phyloP scores from a whole-genome alignment of 2,888 invertebrate species.

The Parnassius orleans region DNA sequence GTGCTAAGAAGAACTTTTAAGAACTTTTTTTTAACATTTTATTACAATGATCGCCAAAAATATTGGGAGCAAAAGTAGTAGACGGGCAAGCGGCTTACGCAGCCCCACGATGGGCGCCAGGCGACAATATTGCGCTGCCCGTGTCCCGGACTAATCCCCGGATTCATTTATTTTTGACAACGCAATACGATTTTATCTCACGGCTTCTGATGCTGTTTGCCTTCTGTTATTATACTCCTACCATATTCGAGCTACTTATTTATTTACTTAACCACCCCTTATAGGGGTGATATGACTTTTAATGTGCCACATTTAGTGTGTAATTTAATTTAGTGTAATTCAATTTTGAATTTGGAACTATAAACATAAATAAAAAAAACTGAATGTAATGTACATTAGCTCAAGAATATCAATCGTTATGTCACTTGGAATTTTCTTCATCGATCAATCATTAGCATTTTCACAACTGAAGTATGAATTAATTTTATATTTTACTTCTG shows the following conservation, averaged over 20 bases:
- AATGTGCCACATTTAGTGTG: conserved; percentile 68
- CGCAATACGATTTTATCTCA: conserved; percentile 81
- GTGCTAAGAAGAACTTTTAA: no score
- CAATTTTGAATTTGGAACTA: no score
- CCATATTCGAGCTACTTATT: conserved; percentile 75
- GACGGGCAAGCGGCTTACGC: conserved; percentile 56
- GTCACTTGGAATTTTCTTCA: no score
- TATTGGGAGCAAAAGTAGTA: conserved; percentile 35
- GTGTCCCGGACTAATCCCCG: conserved; percentile 77
- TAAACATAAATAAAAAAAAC: no score
- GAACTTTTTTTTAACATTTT: no score
- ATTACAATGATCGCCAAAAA: conserved; percentile 40
- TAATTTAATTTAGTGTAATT: conserved; percentile 47
- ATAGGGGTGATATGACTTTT: conserved; percentile 71
- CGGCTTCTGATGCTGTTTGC: conserved; percentile 81
- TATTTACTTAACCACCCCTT: conserved; percentile 74
- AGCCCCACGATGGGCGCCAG: conserved; percentile 67
- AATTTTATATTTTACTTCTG: no score
- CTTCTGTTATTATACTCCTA: conserved; percentile 76
- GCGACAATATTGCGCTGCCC: conserved; percentile 74
- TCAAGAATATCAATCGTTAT: no score
- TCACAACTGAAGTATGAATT: no score
- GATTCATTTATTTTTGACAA: conserved; percentile 82
- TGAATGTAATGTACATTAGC: no score
- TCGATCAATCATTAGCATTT: no score